phyloP scores from a whole-genome alignment of 1,140 invertebrate genomes.

The Monomorium pharaonis region DNA sequence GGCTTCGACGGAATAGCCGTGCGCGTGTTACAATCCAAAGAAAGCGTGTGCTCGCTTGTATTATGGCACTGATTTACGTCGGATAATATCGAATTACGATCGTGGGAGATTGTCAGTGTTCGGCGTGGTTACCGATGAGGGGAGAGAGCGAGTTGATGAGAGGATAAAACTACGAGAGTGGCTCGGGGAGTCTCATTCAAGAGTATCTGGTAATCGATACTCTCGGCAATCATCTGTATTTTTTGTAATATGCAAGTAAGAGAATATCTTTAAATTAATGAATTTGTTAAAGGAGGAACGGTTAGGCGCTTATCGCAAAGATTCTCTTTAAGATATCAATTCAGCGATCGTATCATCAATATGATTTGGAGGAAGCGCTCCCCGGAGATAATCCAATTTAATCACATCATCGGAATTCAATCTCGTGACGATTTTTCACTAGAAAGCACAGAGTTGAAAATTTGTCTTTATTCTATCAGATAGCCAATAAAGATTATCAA shows the following conservation, averaged over 20 bases:
- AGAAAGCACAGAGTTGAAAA: slow-evolving; percentile 27
- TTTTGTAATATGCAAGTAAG: background rate
- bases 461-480: slow-evolving; percentile 23
- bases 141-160: background rate
- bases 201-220: background rate
- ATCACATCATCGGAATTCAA: slow-evolving; percentile 45
- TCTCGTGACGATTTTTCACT: slow-evolving; percentile 21
- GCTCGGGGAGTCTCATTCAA: background rate
- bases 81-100: slow-evolving; percentile 74
- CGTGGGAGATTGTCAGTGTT: slow-evolving; percentile 58
- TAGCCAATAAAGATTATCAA: slow-evolving; percentile 22
- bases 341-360: slow-evolving; percentile 46
- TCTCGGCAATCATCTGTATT: background rate
- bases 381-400: slow-evolving; percentile 39
- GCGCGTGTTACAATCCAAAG: slow-evolving; percentile 40
- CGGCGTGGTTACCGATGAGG: slow-evolving; percentile 5
- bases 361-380: slow-evolving; percentile 17
- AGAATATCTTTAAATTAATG: background rate
- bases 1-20: slow-evolving; percentile 31
- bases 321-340: slow-evolving; percentile 26
- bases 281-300: background rate
- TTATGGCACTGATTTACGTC: slow-evolving; percentile 65
- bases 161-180: background rate
- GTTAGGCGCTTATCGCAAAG: slow-evolving; percentile 4
- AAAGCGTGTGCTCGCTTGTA: slow-evolving; percentile 47